Evolutionary conservation across 2,113 vertebrate species (phyloP), one percentile per base, ranked within the genome.

Genomic region (Channa argus): DNA sequence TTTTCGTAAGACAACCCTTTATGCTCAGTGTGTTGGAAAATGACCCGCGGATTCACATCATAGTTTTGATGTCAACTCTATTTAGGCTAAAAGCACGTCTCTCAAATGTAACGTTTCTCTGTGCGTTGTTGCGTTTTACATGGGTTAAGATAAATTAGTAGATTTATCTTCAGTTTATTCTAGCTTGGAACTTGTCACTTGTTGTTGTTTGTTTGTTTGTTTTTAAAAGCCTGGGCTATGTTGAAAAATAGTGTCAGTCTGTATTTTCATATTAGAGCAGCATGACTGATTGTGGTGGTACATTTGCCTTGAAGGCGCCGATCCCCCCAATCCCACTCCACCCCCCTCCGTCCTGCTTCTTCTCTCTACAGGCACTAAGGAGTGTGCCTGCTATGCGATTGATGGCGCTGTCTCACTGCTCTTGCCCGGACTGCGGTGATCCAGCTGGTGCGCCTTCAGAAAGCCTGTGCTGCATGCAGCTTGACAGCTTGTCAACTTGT

Each of bases 371-470:
- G 43, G 75, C 71, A 8, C 77, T 1, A 66, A 37, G 84, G 80
- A 89, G 63, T 86, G 78, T 71, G 69, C 61, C 84, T 74, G 71
- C 63, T 45, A 60, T 84, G 88, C 91, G 86, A 91, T 84, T 91
- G 94, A 94, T 95, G 94, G 94, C 94, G 94, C 94, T 93, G 88
- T 93, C 85, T 93, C 91, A 63, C 92, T 91, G 84, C 78, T 80
- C 83, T 90, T 80, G 63, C 77, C 80, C 76, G 83, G 84, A 85
- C 71, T 71, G 83, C 85, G 81, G 70, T 2, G 62, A 61, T 87
- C 47, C 83, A 74, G 70, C 62, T 58, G 87, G 68, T 63, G 82
- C 72, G 76, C 63, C 72, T 56, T 67, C 76, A 78, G 37, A 44
- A 62, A 84, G 45, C 51, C 76, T n/a, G 58, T 44, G 80, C 83